Base-by-base conservation (phyloP, 2,888 invertebrate genomes). In the Drosophila melanocephala region DNA sequence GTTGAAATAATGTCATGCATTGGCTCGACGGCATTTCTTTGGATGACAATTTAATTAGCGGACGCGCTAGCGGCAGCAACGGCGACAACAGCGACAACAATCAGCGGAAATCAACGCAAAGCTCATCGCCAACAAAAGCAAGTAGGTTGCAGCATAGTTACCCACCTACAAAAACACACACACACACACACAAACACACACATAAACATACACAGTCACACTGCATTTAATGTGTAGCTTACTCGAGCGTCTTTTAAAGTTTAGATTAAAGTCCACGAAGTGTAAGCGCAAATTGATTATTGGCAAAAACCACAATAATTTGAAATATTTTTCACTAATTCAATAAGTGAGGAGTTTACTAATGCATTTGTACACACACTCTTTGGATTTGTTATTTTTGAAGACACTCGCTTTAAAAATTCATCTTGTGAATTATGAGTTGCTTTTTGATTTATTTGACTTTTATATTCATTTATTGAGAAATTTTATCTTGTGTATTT, bases 41-140 rank as follows among this genome's bases (percentile, higher is more conserved):
- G 81, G 92, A 92, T 84, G 92, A 92, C 91, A 92, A 91, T 92
- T 91, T 92, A 92, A 92, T 92, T 91, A 92, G 89, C 86, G 91
- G 92, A 78, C 91, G 90, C 79, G 77, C 90, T 76, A 91, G 90
- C 77, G 91, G 85, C 78, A 91, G 92, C 77, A 92, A 92, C 84
- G 91, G 90, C 72, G 92, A 92, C 75, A 82, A 91, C 75, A 89
- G 88, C 77, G 92, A 92, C 84, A 81, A 72, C 81, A 91, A 91
- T 83, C 92, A 87, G 74, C 88, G 92, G 60, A 82, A 87, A 90
- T 88, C 88, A 81, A 80, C 90, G 83, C 90, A 87, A 60, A 77
- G 77, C 81, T 81, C 91, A 83, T 79, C 91, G 79, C 78, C 88
- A 68, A 83, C 86, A 61, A 92, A 87, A 91, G 80, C 91, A 92